Conservation (phyloP, 2,113 vertebrate species). For the Leucoraja erinaceus region DNA sequence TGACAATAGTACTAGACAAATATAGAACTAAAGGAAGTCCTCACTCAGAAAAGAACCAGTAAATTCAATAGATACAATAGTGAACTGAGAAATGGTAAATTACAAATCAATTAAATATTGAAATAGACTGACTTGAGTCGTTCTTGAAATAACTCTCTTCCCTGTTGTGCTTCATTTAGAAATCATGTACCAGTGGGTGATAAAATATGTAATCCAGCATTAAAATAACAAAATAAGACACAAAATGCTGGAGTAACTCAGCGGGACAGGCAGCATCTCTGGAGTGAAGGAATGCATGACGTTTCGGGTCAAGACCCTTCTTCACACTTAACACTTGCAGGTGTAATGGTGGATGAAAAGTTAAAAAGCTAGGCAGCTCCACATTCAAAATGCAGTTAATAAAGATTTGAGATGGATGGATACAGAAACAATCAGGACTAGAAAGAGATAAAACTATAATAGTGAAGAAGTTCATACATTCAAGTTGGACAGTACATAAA, state of each 20-base stretch:
- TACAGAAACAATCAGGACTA: background rate
- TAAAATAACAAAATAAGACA: background rate
- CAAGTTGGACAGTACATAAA: no score
- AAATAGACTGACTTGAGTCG: background rate
- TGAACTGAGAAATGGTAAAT: background rate
- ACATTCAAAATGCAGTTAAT: background rate
- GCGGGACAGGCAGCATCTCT: no score
- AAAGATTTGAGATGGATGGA: background rate
- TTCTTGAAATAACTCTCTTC: background rate
- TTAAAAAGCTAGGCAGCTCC: background rate
- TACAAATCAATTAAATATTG: background rate
- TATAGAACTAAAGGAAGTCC: background rate
- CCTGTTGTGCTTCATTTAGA: background rate
- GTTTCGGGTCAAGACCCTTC: no score
- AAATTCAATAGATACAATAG: background rate
- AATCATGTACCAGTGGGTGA: background rate
- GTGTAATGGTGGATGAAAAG: background rate
- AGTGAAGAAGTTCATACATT: background rate
- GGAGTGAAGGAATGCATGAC: no score
- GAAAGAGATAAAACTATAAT: background rate
- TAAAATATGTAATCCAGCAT: background rate
- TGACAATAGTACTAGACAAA: background rate
- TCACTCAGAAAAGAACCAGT: background rate
- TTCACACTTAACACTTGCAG: background rate
- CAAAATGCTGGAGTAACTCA: no score